Base-by-base conservation (phyloP, 2,888 invertebrate species). In the Noctuana brunneofusca region DNA sequence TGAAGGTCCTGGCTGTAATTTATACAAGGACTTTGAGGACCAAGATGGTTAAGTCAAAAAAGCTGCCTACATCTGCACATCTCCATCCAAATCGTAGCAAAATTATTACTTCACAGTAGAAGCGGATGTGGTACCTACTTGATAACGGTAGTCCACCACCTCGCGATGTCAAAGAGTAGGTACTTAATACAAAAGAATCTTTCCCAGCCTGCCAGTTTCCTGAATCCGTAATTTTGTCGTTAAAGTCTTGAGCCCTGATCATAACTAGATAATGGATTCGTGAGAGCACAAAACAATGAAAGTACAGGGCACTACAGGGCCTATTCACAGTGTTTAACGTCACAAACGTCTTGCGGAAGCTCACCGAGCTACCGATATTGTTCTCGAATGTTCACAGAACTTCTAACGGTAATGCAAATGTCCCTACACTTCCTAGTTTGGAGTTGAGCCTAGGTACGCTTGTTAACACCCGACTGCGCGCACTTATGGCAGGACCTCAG, bases 341-440 rank as follows among this genome's bases (percentile, higher is more conserved):
- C 65, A 71, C 64, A 73, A 75, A 75, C 64, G 72, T 69, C 72
- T 78, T 68, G 76, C 76, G 79, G 78, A 81, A 84, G 73, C 77
- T 74, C 67, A 74, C 68, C 69, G 59, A 73, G 69, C 71, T 73
- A 74, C 71, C 75, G 74, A 86, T 84, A 86, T 84, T 84, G 83
- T 85, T 84, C 78, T 79, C 68, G 68, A 78, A 70, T 73, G 80
- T 84, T 83, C 80, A 76, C 80, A 83, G 83, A 80, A 83, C 78
- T 71, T 75, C 71, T 86, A 88, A 86, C 87, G 84, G 85, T 84
- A 86, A 87, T 84, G 84, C 82, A 84, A 89, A 87, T 85, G 82
- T 80, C 82, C 73, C 74, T 66, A 71, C 71, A 83, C 81, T 89
- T 89, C 89, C 89, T 83, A 81, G 82, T 82, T 74, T 75, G 62